Evolutionary conservation across 2,888 invertebrate genomes (phyloP).

Genomic region (Andrena praecox): DNA sequence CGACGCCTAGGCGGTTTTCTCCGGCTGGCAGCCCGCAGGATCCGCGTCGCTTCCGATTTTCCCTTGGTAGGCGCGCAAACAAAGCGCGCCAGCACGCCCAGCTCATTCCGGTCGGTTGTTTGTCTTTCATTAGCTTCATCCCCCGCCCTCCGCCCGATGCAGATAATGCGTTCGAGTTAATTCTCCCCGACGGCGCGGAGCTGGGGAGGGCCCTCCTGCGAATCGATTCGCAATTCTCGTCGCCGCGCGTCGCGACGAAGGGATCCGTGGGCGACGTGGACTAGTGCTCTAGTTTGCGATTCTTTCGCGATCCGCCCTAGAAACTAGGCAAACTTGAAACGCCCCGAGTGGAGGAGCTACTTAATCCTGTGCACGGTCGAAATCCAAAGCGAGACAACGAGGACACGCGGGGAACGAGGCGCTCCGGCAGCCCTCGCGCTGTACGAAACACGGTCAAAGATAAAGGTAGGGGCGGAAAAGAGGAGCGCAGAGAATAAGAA

Average conservation of each 20-base stretch:
- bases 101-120: constrained; percentile 42
- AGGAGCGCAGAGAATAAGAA: constrained; percentile 40
- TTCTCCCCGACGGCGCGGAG: constrained; percentile 21
- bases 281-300: too few relatives aligned
- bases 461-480: constrained; percentile 8
- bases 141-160: neutral
- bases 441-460: constrained; percentile 52
- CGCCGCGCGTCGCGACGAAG: neutral
- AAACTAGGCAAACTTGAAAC: neutral
- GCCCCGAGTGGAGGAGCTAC: neutral
- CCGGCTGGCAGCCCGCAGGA: constrained; percentile 42
- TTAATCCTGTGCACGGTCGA: constrained; percentile 2
- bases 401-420: neutral
- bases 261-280: neutral
- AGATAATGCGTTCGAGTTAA: constrained; percentile 53
- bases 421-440: neutral
- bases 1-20: constrained; percentile 2
- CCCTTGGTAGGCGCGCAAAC: constrained; percentile 48
- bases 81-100: constrained; percentile 36
- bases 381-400: neutral
- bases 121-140: constrained; percentile 54
- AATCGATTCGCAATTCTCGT: constrained; percentile 11
- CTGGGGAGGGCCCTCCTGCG: neutral
- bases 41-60: constrained; percentile 32
- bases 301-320: neutral